Conservation (phyloP, 2,797 vertebrate species). For the Apodemus agrarius region DNA sequence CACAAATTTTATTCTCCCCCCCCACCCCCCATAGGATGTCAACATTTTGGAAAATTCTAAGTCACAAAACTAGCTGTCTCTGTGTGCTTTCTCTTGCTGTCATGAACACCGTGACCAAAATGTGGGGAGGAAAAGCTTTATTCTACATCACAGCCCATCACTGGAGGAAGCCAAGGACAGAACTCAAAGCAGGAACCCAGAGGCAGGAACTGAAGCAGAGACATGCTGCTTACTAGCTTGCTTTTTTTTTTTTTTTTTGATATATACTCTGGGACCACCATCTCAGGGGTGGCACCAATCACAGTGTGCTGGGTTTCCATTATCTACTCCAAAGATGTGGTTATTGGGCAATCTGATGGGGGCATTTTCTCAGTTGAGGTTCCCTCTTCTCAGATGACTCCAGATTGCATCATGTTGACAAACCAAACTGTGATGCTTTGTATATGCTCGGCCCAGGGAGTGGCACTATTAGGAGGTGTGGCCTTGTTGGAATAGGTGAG, state of each 20-base stretch:
- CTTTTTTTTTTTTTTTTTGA: neutral
- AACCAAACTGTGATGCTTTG: neutral
- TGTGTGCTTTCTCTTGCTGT: neutral
- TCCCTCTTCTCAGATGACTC: neutral
- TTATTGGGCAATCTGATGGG: neutral
- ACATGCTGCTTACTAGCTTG: neutral
- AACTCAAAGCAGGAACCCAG: neutral
- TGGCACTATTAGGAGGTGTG: too few relatives aligned
- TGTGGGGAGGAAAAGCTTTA: neutral
- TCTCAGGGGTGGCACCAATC: neutral
- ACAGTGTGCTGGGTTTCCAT: neutral
- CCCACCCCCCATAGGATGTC: neutral
- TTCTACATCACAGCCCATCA: neutral
- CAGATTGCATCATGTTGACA: neutral
- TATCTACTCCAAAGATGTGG: neutral
- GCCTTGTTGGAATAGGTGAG: too few relatives aligned
- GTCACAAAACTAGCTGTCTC: neutral
- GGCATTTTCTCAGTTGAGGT: neutral
- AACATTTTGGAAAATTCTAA: neutral
- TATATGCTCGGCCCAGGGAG: too few relatives aligned
- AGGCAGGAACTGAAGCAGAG: neutral
- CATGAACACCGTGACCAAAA: neutral
- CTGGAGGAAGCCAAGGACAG: neutral
- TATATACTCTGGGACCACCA: neutral
- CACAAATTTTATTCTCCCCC: neutral